Percentiles rank a stretch among this genome's conserved stretches.
These are phyloP conservation scores for Myotis findleyi DNA, from an alignment of 2,797 vertebrate genomes.

Conservation along the genomic window DNA sequence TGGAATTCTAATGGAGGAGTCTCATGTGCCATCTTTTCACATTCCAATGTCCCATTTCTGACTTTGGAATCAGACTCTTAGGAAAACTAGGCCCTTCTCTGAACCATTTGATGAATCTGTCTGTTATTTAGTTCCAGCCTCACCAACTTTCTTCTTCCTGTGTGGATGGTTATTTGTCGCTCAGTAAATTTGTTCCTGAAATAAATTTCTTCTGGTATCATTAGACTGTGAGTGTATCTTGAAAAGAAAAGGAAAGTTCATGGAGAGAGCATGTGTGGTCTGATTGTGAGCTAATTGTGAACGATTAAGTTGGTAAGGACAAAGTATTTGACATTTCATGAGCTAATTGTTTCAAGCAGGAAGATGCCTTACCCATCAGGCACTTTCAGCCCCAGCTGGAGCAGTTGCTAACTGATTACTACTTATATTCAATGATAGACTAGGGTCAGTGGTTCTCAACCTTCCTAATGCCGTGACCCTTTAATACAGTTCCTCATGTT, in stretches of 20 bases:
- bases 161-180: slow-evolving; percentile 55
- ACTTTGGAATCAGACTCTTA: slow-evolving; percentile 55
- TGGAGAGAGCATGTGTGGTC: neutral
- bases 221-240: slow-evolving; percentile 30
- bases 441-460: too few relatives aligned
- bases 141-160: slow-evolving; percentile 29
- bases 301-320: neutral
- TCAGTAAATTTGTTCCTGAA: slow-evolving; percentile 80
- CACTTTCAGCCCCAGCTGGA: neutral
- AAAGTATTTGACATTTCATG: slow-evolving; percentile 54
- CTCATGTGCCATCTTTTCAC: slow-evolving; percentile 16
- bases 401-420: neutral
- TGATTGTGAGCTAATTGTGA: slow-evolving; percentile 22
- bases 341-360: slow-evolving; percentile 53
- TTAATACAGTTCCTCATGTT: too few relatives aligned
- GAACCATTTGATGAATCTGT: slow-evolving; percentile 59
- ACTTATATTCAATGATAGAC: neutral
- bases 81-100: slow-evolving; percentile 47
- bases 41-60: slow-evolving; percentile 10
- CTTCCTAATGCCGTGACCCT: too few relatives aligned
- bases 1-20: slow-evolving; percentile 14
- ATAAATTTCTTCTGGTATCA: slow-evolving; percentile 45
- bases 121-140: slow-evolving; percentile 71
- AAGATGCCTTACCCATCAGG: neutral
- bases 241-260: neutral